Percentiles rank a stretch among this genome's conserved stretches.
phyloP scores from a whole-genome alignment of 1,140 invertebrate species.

The Pomacea maculata region DNA sequence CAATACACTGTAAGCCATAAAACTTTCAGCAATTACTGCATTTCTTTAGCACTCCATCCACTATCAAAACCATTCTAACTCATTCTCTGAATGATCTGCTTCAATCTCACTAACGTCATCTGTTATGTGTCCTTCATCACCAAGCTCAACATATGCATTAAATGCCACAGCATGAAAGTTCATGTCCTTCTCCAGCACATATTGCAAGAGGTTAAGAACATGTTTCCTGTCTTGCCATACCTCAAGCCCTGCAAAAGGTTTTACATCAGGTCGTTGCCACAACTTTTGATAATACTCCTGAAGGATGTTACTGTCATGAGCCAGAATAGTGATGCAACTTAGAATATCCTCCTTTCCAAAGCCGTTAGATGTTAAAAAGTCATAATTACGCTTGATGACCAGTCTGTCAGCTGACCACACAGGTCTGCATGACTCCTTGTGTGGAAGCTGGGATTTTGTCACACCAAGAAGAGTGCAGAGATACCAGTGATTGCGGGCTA shows the following conservation, averaged over 20 bases:
- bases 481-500: not conserved
- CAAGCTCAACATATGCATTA: constrained; percentile 1
- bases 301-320: constrained; percentile 6
- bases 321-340: constrained; percentile 2
- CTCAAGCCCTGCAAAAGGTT: not conserved
- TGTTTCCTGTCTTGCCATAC: constrained; percentile 5
- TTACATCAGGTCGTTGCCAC: constrained; percentile 11
- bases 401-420: constrained; percentile 7
- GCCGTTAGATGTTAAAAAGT: constrained; percentile 13
- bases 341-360: constrained; percentile 3
- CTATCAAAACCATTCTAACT: too few species aligned
- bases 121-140: not conserved
- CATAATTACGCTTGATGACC: constrained; percentile 8
- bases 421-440: not conserved
- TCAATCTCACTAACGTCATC: not conserved
- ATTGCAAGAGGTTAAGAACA: constrained; percentile 4
- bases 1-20: too few species aligned
- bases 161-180: constrained; percentile 4
- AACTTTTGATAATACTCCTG: not conserved
- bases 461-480: not conserved
- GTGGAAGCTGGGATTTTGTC: not conserved
- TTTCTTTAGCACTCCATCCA: too few species aligned
- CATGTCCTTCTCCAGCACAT: constrained; percentile 21
- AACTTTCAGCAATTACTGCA: too few species aligned
- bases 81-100: too few species aligned